Percentiles rank a stretch among this genome's conserved stretches.
Evolutionary conservation across 2,797 vertebrate genomes (phyloP).

Genomic region (Cossypha heuglini): DNA sequence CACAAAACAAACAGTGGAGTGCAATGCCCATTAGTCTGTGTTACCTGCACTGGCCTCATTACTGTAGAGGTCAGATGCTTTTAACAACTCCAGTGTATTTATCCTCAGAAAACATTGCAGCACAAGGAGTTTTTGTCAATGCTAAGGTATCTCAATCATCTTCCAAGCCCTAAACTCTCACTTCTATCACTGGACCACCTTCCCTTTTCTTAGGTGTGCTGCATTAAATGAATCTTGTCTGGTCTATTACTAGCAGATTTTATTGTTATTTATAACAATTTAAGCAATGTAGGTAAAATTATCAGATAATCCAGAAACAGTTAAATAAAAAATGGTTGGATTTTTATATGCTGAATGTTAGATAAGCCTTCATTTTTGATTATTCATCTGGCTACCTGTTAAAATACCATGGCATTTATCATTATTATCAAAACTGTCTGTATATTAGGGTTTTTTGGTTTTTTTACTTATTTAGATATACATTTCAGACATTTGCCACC

Average conservation of each 20-base stretch:
- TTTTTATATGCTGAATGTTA: not conserved
- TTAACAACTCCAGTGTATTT: not conserved
- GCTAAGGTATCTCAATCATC: not conserved
- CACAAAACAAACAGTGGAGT: not conserved
- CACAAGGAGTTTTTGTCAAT: not conserved
- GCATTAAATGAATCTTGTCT: not conserved
- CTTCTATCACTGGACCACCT: not conserved
- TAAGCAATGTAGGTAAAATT: not conserved
- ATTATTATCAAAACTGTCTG: not conserved
- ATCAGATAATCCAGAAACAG: not conserved
- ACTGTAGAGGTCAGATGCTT: not conserved
- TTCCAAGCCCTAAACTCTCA: not conserved
- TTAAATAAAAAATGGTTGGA: not conserved
- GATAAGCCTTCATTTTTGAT: not conserved
- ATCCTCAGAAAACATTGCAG: not conserved
- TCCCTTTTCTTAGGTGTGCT: not conserved
- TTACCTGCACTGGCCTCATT: not conserved
- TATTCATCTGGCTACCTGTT: not conserved
- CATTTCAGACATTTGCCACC: not conserved
- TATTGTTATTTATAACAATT: not conserved
- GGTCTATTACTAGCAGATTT: not conserved
- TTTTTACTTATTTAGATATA: slow-evolving; percentile 11
- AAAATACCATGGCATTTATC: not conserved
- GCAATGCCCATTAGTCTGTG: not conserved
- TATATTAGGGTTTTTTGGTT: not conserved